phyloP scores from a whole-genome alignment of 2,113 vertebrate species.

The Epinephelus cyanopodus region DNA sequence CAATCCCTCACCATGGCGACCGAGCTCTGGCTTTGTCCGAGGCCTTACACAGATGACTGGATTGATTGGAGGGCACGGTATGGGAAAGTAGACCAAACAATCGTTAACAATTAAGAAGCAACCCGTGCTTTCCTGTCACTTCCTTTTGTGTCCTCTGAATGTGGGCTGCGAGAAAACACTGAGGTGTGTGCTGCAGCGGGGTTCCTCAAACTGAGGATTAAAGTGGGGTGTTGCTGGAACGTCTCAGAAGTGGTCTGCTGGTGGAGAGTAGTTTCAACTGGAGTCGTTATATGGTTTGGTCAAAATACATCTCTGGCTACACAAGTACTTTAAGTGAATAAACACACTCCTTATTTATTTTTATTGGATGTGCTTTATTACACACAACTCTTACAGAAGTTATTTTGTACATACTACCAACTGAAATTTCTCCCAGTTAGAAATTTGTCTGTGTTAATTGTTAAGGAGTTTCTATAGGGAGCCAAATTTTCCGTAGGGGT shows the following conservation, averaged over 20 bases:
- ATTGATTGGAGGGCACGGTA: slow-evolving; percentile 69
- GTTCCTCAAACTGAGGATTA: slow-evolving; percentile 11
- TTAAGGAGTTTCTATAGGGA: too few relatives aligned
- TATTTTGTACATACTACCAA: neutral
- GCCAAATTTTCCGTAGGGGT: too few relatives aligned
- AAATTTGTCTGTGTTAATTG: too few relatives aligned
- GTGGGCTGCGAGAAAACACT: slow-evolving; percentile 38
- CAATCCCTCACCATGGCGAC: slow-evolving; percentile 83
- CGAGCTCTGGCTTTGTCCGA: slow-evolving; percentile 74
- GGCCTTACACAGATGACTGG: slow-evolving; percentile 74
- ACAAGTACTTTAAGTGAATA: neutral
- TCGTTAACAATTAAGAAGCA: slow-evolving; percentile 73
- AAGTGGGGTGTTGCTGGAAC: neutral
- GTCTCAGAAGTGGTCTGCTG: neutral
- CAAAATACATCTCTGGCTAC: neutral
- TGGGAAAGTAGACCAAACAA: slow-evolving; percentile 76
- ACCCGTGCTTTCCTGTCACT: slow-evolving; percentile 69
- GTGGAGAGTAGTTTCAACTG: neutral
- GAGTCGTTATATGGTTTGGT: neutral
- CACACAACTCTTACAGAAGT: neutral
- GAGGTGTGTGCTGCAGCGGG: slow-evolving; percentile 23
- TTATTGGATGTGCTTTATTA: too few relatives aligned
- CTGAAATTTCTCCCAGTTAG: too few relatives aligned
- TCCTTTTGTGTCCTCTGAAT: slow-evolving; percentile 63
- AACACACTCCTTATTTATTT: neutral